Percentiles rank a stretch among this genome's conserved stretches.
Evolutionary conservation across 2,797 vertebrate species (phyloP).

Genomic region (Enteromius trimaculatus): DNA sequence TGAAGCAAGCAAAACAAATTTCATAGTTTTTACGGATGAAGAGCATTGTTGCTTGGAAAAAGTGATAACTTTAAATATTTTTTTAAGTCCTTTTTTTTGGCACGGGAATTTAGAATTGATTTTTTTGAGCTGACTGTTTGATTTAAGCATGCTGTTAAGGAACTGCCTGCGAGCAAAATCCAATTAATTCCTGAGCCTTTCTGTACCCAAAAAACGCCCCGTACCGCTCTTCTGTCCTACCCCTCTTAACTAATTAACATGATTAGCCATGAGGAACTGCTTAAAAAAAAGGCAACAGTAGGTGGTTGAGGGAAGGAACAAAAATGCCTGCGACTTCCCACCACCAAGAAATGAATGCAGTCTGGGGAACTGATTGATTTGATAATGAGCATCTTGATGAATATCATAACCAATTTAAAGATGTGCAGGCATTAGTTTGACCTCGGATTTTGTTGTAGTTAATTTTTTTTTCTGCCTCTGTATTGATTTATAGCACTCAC

Average conservation of each 20-base stretch:
- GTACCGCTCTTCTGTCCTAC: conserved; percentile 50
- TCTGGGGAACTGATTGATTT: conserved; percentile 35
- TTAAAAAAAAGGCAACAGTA: conserved; percentile 52
- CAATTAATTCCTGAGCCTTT: conserved; percentile 57
- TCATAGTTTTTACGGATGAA: conserved; percentile 34
- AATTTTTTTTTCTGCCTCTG: not conserved
- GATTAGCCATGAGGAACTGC: conserved; percentile 62
- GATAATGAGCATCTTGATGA: conserved; percentile 7
- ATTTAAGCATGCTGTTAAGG: conserved; percentile 66
- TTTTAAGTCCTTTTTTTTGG: conserved; percentile 54
- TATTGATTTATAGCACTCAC: not conserved
- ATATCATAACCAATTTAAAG: not conserved
- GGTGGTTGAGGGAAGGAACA: conserved; percentile 47
- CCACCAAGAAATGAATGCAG: conserved; percentile 29
- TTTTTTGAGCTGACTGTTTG: conserved; percentile 67
- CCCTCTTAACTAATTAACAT: conserved; percentile 61
- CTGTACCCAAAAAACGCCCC: conserved; percentile 55
- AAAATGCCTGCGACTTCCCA: conserved; percentile 28
- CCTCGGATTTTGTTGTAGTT: not conserved
- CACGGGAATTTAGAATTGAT: conserved; percentile 66
- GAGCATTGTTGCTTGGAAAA: conserved; percentile 46
- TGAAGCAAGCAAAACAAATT: conserved; percentile 23
- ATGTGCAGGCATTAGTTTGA: conserved; percentile 9
- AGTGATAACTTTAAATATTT: conserved; percentile 60
- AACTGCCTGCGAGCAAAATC: conserved; percentile 59